A percentile compares a stretch with the other conserved stretches of the same genome.
These are phyloP conservation scores for Melipona quadrifasciata DNA, from an alignment of 1,140 invertebrate species.

Conservation along the genomic window DNA sequence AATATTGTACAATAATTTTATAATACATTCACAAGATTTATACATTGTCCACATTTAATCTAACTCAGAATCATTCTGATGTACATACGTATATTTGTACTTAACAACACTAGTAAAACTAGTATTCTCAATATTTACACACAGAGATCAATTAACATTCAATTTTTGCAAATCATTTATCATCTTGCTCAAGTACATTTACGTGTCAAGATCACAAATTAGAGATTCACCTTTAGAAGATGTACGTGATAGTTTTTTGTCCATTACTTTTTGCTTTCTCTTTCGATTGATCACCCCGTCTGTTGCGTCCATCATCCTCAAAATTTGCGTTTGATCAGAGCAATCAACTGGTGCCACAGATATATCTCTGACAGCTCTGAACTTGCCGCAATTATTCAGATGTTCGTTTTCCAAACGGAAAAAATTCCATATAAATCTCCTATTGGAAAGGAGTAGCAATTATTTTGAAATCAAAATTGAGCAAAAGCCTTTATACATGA, in stretches of 20 bases:
- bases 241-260: constrained; percentile 44
- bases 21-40: background rate
- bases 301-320: constrained; percentile 96
- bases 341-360: constrained; percentile 96
- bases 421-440: constrained; percentile 83
- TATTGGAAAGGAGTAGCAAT: constrained; percentile 31
- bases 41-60: background rate
- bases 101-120: background rate
- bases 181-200: background rate
- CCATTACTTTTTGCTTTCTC: constrained; percentile 73
- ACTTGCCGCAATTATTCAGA: constrained; percentile 99
- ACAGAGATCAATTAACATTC: background rate
- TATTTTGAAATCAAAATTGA: constrained; percentile 24
- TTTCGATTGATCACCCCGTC: constrained; percentile 90
- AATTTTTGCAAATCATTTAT: background rate
- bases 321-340: constrained; percentile 92
- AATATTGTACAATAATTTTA: background rate
- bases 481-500: background rate
- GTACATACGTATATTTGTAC: constrained; percentile 9
- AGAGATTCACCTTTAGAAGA: constrained; percentile 46
- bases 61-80: background rate
- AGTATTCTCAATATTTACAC: background rate
- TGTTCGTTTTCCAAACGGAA: constrained; percentile 99
- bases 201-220: constrained; percentile 37
- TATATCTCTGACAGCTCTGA: constrained; percentile 97